Base-by-base conservation (phyloP, 1,140 invertebrate species). In the Aphis craccivora region DNA sequence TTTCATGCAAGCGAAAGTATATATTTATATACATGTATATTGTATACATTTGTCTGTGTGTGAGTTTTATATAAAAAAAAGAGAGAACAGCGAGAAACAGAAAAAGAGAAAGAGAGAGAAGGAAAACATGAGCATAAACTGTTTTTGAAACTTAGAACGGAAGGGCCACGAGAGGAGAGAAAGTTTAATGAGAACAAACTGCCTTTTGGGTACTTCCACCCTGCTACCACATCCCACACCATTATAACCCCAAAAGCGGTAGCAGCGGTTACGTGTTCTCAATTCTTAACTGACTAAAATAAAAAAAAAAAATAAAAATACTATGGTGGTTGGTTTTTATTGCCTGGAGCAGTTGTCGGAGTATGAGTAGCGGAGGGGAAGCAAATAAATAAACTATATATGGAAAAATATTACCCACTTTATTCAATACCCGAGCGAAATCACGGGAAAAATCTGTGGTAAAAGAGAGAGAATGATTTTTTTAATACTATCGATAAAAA, bases 171-270 rank as follows among this genome's bases (percentile, higher is more conserved):
- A 45, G 91, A 37, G 51, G 88, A 92, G 91, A 92, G 76, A 92
- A 83, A 83, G 76, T 92, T 92, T 92, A 92, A 92, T 92, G 91
- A 92, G 91, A 92, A 92, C 91, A 92, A 92, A 92, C 91, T 92
- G 91, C 91, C 91, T 92, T 92, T 92, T 83, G 91, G 91, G 76
- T 81, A 83, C 67, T 51, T 92, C 91, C 45, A 35, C 60, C 91
- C 43, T 30, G n/a, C 90, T n/a, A 91, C 40, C 43, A 43, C 43
- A n/a, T 48, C 67, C 43, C 5, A 22, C 55, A 43, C 53, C 51
- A 55, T 60, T 37, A 51, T 90, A 90, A 90, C 88, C 88, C 88
- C 88, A 48, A 93, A 93, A 83, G 91, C 91, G 91, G 91, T 84
- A 55, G 91, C 48, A 45, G 91, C 81, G 91, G 91, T 93, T 93